Evolutionary conservation across 2,797 vertebrate species (phyloP).

Genomic region (Alfaro cultratus): DNA sequence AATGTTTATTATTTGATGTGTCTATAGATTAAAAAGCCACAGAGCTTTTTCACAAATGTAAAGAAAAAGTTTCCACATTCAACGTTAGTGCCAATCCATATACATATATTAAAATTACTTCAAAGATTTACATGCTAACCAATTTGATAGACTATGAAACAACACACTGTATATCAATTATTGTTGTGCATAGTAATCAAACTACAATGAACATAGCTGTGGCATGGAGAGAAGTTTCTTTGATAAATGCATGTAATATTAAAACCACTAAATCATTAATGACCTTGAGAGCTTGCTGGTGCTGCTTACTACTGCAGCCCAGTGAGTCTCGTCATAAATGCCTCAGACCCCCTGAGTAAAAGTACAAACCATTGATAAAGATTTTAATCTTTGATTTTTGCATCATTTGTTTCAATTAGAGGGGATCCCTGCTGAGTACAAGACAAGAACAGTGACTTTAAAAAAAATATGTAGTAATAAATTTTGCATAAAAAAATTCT

Average conservation of each 20-base stretch:
- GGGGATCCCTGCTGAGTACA: slow-evolving; percentile 2
- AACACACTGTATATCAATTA: neutral
- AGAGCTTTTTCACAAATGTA: neutral
- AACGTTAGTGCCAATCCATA: neutral
- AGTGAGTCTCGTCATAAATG: slow-evolving; percentile 29
- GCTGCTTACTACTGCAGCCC: slow-evolving; percentile 45
- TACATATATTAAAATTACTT: neutral
- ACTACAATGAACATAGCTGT: slow-evolving; percentile 15
- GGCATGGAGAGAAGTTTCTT: slow-evolving; percentile 43
- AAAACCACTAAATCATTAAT: slow-evolving; percentile 58
- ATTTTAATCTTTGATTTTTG: slow-evolving; percentile 28
- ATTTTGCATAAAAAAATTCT: slow-evolving; percentile 18
- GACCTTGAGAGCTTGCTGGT: slow-evolving; percentile 52
- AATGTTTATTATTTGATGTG: neutral
- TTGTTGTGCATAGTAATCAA: slow-evolving; percentile 30
- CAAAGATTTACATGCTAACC: neutral
- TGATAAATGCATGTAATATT: slow-evolving; percentile 66
- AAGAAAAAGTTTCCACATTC: neutral
- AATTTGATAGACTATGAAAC: slow-evolving; percentile 5
- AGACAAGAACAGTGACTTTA: slow-evolving; percentile 5
- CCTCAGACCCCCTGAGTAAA: slow-evolving; percentile 31
- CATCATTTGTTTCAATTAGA: slow-evolving; percentile 12
- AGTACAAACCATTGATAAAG: slow-evolving; percentile 32
- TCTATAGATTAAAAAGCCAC: neutral
- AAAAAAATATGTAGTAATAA: neutral